phyloP scores from a whole-genome alignment of 2,888 invertebrate genomes.

The Brachynemurus nebulosus region DNA sequence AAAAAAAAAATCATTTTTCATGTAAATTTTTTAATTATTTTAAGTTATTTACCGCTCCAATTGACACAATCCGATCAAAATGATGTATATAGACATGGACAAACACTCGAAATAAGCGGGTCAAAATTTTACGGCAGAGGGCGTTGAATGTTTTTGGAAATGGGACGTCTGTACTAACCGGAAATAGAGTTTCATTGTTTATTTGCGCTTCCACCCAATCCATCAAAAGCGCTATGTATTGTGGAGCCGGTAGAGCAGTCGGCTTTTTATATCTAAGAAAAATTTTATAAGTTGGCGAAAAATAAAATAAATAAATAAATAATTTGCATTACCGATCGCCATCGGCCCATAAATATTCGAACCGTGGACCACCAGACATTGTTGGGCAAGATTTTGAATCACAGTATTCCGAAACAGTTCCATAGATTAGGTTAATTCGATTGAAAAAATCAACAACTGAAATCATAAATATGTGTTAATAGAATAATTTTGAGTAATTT shows the following conservation, averaged over 20 bases:
- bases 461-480: conserved; percentile 22
- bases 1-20: not conserved
- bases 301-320: conserved; percentile 1
- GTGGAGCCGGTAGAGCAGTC: conserved; percentile 66
- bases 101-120: conserved; percentile 76
- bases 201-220: conserved; percentile 87
- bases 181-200: conserved; percentile 76
- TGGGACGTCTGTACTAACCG: conserved; percentile 69
- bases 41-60: conserved; percentile 81
- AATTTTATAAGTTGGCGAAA: not conserved
- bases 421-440: conserved; percentile 83
- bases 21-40: too few relatives aligned
- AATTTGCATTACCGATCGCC: conserved; percentile 41
- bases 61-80: conserved; percentile 74
- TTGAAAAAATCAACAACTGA: conserved; percentile 89
- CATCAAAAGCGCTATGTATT: conserved; percentile 72
- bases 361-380: conserved; percentile 80
- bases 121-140: conserved; percentile 74
- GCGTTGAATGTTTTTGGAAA: conserved; percentile 73
- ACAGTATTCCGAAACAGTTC: conserved; percentile 76
- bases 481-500: too few relatives aligned
- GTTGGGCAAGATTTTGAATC: conserved; percentile 71
- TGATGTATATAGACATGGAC: conserved; percentile 93
- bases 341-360: conserved; percentile 87
- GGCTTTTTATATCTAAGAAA: conserved; percentile 51